Conservation (phyloP, 2,888 invertebrate species). For the Drosophila merina region DNA sequence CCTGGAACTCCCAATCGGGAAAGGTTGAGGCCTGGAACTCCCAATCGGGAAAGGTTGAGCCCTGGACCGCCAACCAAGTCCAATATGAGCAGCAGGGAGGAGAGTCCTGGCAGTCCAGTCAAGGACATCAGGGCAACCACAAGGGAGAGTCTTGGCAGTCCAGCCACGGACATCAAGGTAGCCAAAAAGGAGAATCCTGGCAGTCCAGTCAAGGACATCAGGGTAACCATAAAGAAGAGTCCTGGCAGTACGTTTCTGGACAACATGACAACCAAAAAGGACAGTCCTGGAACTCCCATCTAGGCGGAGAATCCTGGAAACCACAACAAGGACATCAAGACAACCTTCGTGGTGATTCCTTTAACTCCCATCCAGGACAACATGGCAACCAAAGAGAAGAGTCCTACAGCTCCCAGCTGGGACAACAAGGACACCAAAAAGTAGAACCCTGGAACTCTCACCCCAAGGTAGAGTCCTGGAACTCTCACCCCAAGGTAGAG, state of each 20-base stretch:
- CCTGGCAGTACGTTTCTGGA: neutral
- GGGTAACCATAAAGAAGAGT: neutral
- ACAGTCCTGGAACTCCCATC: neutral
- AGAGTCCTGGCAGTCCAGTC: neutral
- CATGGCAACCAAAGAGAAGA: neutral
- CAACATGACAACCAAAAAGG: neutral
- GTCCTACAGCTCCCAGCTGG: neutral
- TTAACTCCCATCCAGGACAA: neutral
- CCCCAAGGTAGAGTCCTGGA: neutral
- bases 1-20: neutral
- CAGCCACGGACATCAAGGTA: neutral
- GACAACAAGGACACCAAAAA: neutral
- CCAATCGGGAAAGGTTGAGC: neutral
- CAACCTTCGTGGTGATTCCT: neutral
- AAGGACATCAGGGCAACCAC: neutral
- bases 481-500: neutral
- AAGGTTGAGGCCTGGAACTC: neutral
- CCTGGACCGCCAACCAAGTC: neutral
- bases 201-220: neutral
- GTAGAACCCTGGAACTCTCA: neutral
- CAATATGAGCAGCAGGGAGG: constrained; percentile 1
- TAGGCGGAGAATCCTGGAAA: constrained; percentile 1
- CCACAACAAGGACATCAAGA: neutral
- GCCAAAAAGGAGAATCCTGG: neutral
- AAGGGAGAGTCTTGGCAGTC: constrained; percentile 1